Evolutionary conservation across 2,888 invertebrate species (phyloP).

Genomic region (Eudasyphora cyanicolor): DNA sequence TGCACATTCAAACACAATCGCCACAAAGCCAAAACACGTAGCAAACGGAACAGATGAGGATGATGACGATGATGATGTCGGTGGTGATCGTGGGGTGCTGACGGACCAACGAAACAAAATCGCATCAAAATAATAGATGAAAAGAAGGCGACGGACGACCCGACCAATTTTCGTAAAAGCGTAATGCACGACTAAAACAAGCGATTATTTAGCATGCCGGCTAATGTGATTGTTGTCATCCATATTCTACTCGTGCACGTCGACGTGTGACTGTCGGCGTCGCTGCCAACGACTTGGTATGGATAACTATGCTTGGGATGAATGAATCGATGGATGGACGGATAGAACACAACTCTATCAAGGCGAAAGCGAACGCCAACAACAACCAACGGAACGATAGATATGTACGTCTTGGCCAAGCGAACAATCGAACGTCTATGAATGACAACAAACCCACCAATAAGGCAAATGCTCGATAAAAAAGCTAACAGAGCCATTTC

Average conservation of each 20-base stretch:
- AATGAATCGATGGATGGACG: slow-evolving; percentile 16
- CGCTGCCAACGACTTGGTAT: slow-evolving; percentile 8
- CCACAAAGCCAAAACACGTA: not conserved
- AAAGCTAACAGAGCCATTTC: slow-evolving; percentile 31
- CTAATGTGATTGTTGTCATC: slow-evolving; percentile 55
- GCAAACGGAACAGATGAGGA: not conserved
- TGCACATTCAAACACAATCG: not conserved
- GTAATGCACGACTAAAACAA: slow-evolving; percentile 62
- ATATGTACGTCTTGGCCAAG: slow-evolving; percentile 46
- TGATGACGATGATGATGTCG: not conserved
- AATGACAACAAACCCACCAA: slow-evolving; percentile 39
- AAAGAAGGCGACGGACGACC: slow-evolving; percentile 23
- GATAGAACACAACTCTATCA: slow-evolving; percentile 18
- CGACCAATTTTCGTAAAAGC: slow-evolving; percentile 58
- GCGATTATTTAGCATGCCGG: slow-evolving; percentile 56
- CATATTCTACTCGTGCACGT: slow-evolving; percentile 14
- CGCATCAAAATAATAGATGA: slow-evolving; percentile 1
- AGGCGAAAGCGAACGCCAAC: not conserved
- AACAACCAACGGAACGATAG: slow-evolving; percentile 1
- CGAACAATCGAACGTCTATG: slow-evolving; percentile 58
- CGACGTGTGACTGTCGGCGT: slow-evolving; percentile 22
- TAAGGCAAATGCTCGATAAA: not conserved
- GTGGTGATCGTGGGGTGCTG: not conserved
- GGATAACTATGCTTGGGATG: slow-evolving; percentile 28
- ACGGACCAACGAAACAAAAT: slow-evolving; percentile 10